These are phyloP conservation scores for Ceratoteleas bidentatus DNA, from an alignment of 1,140 invertebrate genomes.

Conservation along the genomic window DNA sequence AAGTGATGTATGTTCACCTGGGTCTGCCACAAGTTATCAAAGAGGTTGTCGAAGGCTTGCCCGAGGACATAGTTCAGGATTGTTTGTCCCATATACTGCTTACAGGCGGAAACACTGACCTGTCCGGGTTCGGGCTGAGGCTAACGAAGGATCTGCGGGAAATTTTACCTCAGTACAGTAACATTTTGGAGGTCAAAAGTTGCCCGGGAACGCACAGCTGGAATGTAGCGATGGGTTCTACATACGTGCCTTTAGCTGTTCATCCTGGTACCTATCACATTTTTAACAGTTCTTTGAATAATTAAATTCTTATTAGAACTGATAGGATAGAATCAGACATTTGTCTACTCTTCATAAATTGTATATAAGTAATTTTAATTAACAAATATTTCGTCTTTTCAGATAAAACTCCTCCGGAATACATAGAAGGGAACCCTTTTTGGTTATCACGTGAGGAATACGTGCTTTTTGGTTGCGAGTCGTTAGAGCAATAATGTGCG, in stretches of 20 bases:
- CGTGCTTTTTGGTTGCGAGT: conserved; percentile 81
- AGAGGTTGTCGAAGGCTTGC: conserved; percentile 78
- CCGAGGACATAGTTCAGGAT: conserved; percentile 76
- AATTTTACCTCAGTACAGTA: conserved; percentile 77
- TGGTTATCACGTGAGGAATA: conserved; percentile 82
- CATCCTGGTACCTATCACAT: conserved; percentile 73
- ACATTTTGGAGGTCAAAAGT: conserved; percentile 79
- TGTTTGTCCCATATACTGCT: conserved; percentile 80
- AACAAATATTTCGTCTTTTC: conserved; percentile 35
- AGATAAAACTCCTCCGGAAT: conserved; percentile 80
- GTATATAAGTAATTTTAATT: too few relatives aligned
- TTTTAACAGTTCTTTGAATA: conserved; percentile 1
- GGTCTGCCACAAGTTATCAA: conserved; percentile 79
- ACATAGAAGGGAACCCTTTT: conserved; percentile 78
- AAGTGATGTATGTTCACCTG: conserved; percentile 81
- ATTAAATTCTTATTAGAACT: too few relatives aligned
- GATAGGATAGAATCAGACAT: too few relatives aligned
- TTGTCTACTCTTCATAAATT: too few relatives aligned
- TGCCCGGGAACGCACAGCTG: conserved; percentile 80
- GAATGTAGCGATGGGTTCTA: conserved; percentile 82
- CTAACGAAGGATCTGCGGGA: conserved; percentile 79
- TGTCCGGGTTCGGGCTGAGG: conserved; percentile 79
- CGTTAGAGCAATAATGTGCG: conserved; percentile 72
- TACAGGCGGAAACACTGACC: conserved; percentile 82
- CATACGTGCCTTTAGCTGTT: conserved; percentile 79